Conservation (phyloP, 2,797 vertebrate genomes). For the Liasis olivaceus region DNA sequence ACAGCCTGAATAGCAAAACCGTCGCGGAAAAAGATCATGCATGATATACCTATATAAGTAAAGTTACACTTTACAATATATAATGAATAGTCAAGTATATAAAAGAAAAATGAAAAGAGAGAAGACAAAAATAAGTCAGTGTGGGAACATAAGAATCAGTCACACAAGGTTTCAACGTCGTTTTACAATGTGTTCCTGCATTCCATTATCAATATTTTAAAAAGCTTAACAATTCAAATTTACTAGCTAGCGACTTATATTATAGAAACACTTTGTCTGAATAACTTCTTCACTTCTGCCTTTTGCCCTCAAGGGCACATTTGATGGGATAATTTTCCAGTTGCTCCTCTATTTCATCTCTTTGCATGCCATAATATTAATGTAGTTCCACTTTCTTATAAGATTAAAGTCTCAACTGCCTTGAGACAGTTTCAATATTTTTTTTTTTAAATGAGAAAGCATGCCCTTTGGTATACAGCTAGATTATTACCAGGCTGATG, state of each 20-base stretch:
- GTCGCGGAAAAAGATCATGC: not conserved
- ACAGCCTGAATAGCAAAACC: not conserved
- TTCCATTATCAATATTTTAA: constrained; percentile 16
- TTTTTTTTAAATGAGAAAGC: not conserved
- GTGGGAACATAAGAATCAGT: not conserved
- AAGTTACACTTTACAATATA: not conserved
- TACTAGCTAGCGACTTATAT: not conserved
- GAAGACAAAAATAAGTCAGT: not conserved
- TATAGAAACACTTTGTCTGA: not conserved
- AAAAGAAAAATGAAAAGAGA: constrained; percentile 19
- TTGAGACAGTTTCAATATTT: not conserved
- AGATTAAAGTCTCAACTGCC: not conserved
- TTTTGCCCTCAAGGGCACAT: not conserved
- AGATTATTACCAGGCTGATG: not conserved
- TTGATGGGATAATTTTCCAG: constrained; percentile 4
- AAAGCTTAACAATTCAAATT: constrained; percentile 4
- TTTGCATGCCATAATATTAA: not conserved
- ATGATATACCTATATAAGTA: not conserved
- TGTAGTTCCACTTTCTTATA: not conserved
- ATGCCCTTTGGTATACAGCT: not conserved
- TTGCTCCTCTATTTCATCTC: not conserved
- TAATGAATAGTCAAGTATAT: constrained; percentile 7
- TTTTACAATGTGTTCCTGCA: not conserved
- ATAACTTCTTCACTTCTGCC: not conserved
- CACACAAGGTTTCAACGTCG: not conserved